phyloP scores from a whole-genome alignment of 1,140 invertebrate species.

The Berghia stephanieae region DNA sequence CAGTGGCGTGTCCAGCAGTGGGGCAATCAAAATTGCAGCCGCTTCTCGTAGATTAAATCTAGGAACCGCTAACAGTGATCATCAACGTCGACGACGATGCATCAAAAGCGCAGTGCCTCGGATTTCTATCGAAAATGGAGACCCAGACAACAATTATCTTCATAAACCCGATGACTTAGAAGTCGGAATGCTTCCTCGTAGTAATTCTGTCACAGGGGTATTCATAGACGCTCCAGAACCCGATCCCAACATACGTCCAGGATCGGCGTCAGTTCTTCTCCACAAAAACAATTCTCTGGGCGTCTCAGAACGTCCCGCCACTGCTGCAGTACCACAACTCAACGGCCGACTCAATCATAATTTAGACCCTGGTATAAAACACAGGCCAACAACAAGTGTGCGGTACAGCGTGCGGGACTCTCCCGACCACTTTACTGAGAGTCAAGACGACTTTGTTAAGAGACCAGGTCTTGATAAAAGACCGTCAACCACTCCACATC shows the following conservation, averaged over 20 bases:
- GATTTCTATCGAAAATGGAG: constrained; percentile 4
- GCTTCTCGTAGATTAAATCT: constrained; percentile 51
- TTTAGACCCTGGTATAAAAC: too few species aligned
- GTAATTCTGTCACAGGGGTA: constrained; percentile 53
- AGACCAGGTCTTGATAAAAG: too few species aligned
- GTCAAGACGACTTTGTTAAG: too few species aligned
- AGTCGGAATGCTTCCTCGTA: constrained; percentile 37
- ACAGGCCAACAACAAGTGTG: too few species aligned
- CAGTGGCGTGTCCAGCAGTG: constrained; percentile 44
- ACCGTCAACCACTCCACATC: too few species aligned
- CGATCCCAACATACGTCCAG: constrained; percentile 1
- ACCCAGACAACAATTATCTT: neutral
- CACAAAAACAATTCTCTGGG: too few species aligned
- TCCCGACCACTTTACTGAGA: too few species aligned
- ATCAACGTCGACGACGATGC: constrained; percentile 19
- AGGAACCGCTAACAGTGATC: neutral
- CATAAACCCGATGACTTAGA: constrained; percentile 28
- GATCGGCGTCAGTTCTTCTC: constrained; percentile 5
- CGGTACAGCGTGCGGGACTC: too few species aligned
- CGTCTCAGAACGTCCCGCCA: too few species aligned
- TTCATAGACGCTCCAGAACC: constrained; percentile 50
- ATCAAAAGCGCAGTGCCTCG: constrained; percentile 7
- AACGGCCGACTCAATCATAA: too few species aligned
- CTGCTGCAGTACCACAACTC: too few species aligned
- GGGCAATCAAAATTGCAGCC: constrained; percentile 58